phyloP scores from a whole-genome alignment of 2,113 vertebrate species.

The Ondatra zibethicus region DNA sequence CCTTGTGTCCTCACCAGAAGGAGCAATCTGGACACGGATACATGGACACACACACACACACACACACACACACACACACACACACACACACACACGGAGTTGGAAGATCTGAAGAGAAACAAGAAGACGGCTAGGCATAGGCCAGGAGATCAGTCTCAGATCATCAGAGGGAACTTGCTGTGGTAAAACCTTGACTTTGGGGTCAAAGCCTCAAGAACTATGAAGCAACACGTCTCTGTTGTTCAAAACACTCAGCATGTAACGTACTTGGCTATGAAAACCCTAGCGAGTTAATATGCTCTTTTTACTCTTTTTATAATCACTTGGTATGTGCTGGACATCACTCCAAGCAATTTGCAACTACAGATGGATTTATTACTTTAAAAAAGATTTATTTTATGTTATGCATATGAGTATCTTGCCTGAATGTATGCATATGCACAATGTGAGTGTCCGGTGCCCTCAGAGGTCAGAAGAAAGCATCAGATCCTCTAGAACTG shows the following conservation, averaged over 20 bases:
- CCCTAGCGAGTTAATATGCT: not conserved
- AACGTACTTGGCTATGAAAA: not conserved
- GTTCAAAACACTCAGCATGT: not conserved
- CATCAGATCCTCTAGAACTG: not conserved
- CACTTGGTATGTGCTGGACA: not conserved
- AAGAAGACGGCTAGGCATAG: not conserved
- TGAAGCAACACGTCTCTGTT: not conserved
- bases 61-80: not conserved
- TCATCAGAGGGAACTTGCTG: not conserved
- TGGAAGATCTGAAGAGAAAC: not conserved
- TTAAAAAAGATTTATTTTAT: not conserved
- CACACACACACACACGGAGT: no score
- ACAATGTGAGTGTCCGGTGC: not conserved
- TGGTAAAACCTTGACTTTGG: not conserved
- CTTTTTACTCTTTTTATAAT: conserved; percentile 16
- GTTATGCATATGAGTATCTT: not conserved
- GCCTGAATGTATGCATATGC: not conserved
- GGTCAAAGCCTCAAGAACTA: not conserved
- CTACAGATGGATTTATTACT: not conserved
- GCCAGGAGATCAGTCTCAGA: not conserved
- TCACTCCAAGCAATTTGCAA: conserved; percentile 8
- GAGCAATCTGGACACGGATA: not conserved
- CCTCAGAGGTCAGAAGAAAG: not conserved
- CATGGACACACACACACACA: not conserved
- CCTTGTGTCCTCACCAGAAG: not conserved